These are phyloP conservation scores for Chromis chromis DNA, from an alignment of 2,797 vertebrate species.

Conservation along the genomic window DNA sequence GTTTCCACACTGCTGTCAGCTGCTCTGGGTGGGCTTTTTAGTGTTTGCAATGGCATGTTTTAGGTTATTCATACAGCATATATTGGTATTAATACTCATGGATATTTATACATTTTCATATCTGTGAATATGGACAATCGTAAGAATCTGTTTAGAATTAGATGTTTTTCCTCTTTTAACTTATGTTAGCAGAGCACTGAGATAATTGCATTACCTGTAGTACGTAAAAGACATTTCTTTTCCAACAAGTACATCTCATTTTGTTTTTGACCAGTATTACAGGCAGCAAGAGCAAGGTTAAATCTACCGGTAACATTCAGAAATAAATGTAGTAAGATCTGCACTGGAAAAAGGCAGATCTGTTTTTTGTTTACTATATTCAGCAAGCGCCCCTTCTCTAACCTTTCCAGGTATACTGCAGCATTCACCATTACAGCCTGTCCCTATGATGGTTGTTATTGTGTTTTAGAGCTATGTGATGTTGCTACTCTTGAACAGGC, in stretches of 20 bases:
- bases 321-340: too few species aligned
- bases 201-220: background rate
- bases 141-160: background rate
- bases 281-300: background rate
- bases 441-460: conserved; percentile 13
- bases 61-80: background rate
- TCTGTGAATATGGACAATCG: background rate
- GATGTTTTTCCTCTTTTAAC: background rate
- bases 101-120: background rate
- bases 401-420: conserved; percentile 3
- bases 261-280: background rate
- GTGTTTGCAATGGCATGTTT: background rate
- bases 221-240: background rate
- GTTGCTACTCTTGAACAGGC: conserved; percentile 6
- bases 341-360: too few species aligned
- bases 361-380: background rate
- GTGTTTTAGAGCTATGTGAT: background rate
- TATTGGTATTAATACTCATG: background rate
- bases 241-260: background rate
- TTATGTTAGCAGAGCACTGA: background rate
- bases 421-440: background rate
- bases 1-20: background rate
- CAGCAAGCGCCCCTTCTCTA: background rate
- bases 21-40: conserved; percentile 1
- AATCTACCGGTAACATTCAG: too few species aligned